phyloP scores from a whole-genome alignment of 2,113 vertebrate genomes.

The Chaetura pelagica region DNA sequence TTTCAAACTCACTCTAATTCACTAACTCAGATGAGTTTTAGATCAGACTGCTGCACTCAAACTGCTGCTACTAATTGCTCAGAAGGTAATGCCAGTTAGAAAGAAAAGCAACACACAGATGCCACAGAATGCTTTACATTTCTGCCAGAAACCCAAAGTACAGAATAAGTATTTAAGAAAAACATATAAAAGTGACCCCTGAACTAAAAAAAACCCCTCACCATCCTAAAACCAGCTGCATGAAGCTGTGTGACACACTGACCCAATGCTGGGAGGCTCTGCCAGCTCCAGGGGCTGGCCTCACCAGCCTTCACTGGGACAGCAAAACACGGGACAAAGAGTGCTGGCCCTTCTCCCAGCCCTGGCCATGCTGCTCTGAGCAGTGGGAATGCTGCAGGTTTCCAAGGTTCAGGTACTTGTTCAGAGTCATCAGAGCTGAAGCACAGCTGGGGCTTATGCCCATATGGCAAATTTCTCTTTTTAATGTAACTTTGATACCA shows the following conservation, averaged over 20 bases:
- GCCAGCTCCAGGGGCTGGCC: background rate
- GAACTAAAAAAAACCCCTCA: background rate
- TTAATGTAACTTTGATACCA: constrained; percentile 20
- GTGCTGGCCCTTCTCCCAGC: background rate
- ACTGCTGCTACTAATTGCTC: background rate
- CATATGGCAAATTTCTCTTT: constrained; percentile 14
- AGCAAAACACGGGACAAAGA: fast-evolving
- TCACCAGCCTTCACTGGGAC: background rate
- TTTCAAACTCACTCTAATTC: background rate
- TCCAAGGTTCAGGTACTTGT: background rate
- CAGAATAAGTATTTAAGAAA: background rate
- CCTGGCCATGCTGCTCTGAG: background rate
- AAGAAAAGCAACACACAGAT: background rate
- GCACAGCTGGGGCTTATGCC: background rate
- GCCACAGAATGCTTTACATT: background rate
- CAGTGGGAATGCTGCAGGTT: background rate
- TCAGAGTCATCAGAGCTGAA: background rate
- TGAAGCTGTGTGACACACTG: background rate
- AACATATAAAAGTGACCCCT: background rate
- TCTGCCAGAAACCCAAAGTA: background rate
- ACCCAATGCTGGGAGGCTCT: background rate
- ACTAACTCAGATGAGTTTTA: background rate
- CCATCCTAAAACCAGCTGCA: background rate
- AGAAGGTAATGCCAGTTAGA: background rate
- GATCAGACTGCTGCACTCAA: background rate